These are phyloP conservation scores for Rhabdomys dilectus DNA, from an alignment of 2,113 vertebrate genomes.

Conservation along the genomic window DNA sequence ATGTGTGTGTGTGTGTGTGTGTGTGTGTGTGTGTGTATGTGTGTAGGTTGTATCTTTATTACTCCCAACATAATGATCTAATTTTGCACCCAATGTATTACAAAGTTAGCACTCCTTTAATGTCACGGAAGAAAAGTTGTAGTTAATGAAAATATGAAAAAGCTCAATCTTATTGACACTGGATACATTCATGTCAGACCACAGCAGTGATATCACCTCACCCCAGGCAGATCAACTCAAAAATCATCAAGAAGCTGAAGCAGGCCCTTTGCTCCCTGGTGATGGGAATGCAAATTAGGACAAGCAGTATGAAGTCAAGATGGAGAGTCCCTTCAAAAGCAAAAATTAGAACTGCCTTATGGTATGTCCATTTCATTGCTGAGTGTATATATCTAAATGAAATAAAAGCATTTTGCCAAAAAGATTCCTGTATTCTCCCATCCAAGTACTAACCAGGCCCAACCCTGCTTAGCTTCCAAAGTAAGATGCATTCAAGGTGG, in stretches of 20 bases:
- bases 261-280: background rate
- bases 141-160: background rate
- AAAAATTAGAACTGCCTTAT: too few relatives aligned
- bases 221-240: rapidly evolving
- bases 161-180: background rate
- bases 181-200: too few relatives aligned
- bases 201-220: background rate
- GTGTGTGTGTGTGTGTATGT: background rate
- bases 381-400: background rate
- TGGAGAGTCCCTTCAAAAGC: background rate
- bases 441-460: too few relatives aligned
- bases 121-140: background rate
- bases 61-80: background rate
- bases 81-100: background rate
- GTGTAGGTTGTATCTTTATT: too few relatives aligned
- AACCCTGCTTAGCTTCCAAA: too few relatives aligned
- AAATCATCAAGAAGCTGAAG: background rate
- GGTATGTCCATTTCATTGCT: too few relatives aligned
- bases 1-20: background rate
- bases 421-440: background rate
- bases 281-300: background rate
- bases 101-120: background rate
- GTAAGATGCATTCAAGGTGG: too few relatives aligned
- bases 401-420: background rate
- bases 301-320: background rate